Base-by-base conservation (phyloP, 2,113 vertebrate genomes). In the Pelusios castaneus region DNA sequence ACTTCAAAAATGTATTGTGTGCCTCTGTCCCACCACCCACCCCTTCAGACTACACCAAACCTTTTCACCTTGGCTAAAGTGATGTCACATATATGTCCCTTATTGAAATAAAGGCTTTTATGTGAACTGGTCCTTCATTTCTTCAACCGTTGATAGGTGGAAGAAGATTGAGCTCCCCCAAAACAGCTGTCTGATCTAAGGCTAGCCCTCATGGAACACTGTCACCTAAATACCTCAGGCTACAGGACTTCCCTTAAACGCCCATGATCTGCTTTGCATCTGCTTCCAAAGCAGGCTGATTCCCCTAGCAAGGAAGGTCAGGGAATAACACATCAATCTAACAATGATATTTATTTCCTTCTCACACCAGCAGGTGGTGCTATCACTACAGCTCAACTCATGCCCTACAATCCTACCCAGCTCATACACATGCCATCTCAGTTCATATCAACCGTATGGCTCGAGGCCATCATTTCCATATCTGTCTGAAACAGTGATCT, bases 341-440 rank as follows among this genome's bases (percentile, higher is more conserved):
- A 93, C 41, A 13, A 63, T 1, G 89, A 49, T 13, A 82, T 89
- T 97, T 13, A 82, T 89, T 97, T 80, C 89, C 6, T 13, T 60
- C 24, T 80, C 38, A 38, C 0, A 85, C 98, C 97, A 96, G 98
- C 76, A 98, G 98, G 95, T 97, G 98, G 98, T 84, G 98, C 97
- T 97, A 91, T 41, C 63, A 1, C 85, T 43, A 77, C 70, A n/a
- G 81, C 41, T 70, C 87, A 88, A 2, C 34, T 41, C 56, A 70
- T 5, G 34, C 52, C 75, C 0, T 6, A 27, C 78, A 11, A 41
- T 49, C 49, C 38, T 45, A 47, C 76, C 14, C 54, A 6, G 27
- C 6, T 45, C 2, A 3, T 1, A 0, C 2, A 1, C 17, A 60
- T 3, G 1, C 4, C 49, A 1, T 12, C 19, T 6, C 52, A 0